phyloP scores from a whole-genome alignment of 2,888 invertebrate genomes.

The Polydrusus tereticollis region DNA sequence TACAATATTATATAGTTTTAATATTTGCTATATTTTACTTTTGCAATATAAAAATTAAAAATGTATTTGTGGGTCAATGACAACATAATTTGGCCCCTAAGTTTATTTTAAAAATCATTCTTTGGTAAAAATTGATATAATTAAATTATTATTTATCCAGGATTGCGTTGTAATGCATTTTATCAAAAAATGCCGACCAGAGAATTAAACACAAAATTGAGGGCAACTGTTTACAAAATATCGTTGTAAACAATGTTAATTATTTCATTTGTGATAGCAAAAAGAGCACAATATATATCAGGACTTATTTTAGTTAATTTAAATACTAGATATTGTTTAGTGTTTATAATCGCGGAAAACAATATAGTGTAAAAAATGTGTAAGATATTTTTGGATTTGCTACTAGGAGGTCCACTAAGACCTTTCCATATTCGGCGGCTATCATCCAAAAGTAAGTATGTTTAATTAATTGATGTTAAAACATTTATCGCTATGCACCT shows the following conservation, averaged over 20 bases:
- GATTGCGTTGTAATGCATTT: conserved; percentile 3
- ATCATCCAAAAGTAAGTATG: conserved; percentile 7
- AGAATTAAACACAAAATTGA: conserved; percentile 12
- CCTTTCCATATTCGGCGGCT: not conserved
- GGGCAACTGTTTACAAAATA: conserved; percentile 3
- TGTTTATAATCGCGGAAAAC: not conserved
- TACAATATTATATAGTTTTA: not conserved
- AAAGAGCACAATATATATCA: not conserved
- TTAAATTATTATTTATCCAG: not conserved
- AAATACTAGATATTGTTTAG: not conserved
- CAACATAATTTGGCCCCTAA: no score
- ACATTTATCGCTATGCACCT: no score
- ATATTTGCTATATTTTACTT: not conserved
- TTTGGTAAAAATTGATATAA: no score
- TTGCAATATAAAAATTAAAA: not conserved
- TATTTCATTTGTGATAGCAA: conserved; percentile 2
- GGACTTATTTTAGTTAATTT: not conserved
- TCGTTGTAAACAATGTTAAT: not conserved
- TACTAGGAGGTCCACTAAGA: conserved; percentile 26
- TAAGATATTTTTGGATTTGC: conserved; percentile 33
- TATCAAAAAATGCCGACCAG: conserved; percentile 29
- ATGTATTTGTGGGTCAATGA: not conserved
- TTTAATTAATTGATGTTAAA: not conserved
- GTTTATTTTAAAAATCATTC: no score
- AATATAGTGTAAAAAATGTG: conserved; percentile 22